Evolutionary conservation across 2,113 vertebrate species (phyloP), one percentile per base, ranked within the genome.

Genomic region (Micronycteris hirsuta): DNA sequence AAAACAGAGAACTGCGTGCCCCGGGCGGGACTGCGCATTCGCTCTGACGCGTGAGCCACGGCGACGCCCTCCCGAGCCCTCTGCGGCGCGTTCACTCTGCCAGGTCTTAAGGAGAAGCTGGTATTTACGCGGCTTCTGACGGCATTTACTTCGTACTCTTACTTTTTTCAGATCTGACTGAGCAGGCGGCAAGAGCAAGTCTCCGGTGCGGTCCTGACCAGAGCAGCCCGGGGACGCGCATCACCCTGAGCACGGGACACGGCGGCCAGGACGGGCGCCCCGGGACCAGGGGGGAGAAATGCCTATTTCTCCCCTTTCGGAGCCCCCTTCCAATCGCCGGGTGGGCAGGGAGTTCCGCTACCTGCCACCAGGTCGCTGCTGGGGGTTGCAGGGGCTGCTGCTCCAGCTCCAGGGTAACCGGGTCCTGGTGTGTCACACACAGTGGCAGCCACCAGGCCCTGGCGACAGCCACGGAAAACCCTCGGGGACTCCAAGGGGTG

Each of bases 201-300:
- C n/a, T 82, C 76, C 16, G 56, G 58, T 17, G 47, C 1, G 19
- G 24, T 22, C 31, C 28, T 10, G 12, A 84, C 87, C 31, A 3
- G 7, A n/a, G 67, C 74, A 41, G 73, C 41, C 41, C n/a, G n/a
- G n/a, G 16, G n/a, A 33, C 7, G 56, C 1, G 2, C 0, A 19
- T 2, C 19, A 49, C 73, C 13, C 4, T 0, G 16, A 3, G 16
- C 7, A 1, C 0, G 0, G 47, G 1, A 6, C 8, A 15, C 0
- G 36, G 41, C 0, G 1, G 10, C 36, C 36, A 33, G 49, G 4
- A 5, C 0, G 33, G 92, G 81, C 80, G 16, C 17, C 0, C 0
- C 91, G 14, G 52, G 67, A 41, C 43, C 14, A 5, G 81, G 58
- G 38, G 36, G 33, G 61, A 61, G 67, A 47, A 24, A 41, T 4